These are phyloP conservation scores for Mirounga angustirostris DNA, from an alignment of 2,113 vertebrate species.

Conservation along the genomic window DNA sequence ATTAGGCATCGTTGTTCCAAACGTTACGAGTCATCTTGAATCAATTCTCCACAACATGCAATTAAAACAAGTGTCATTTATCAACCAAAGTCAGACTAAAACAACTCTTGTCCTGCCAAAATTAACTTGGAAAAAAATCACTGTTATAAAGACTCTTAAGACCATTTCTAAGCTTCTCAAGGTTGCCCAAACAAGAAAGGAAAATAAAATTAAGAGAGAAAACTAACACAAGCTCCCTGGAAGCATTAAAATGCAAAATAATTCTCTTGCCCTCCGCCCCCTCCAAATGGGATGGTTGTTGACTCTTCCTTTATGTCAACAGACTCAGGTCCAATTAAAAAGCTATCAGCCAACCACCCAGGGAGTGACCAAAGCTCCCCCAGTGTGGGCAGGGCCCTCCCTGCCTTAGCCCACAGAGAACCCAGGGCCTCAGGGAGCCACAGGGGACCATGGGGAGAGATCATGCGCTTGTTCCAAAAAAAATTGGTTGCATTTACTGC, in stretches of 20 bases:
- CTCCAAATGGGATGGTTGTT: background rate
- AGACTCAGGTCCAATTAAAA: conserved; percentile 71
- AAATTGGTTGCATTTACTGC: background rate
- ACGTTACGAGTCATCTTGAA: background rate
- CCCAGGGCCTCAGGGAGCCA: too few relatives aligned
- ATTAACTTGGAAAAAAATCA: conserved; percentile 58
- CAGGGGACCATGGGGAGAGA: accelerated
- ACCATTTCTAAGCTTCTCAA: conserved; percentile 36
- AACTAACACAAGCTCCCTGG: conserved; percentile 54
- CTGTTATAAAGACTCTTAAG: conserved; percentile 56
- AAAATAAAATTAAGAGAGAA: conserved; percentile 68
- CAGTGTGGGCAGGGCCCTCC: background rate
- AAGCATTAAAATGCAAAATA: conserved; percentile 72
- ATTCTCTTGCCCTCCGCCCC: background rate
- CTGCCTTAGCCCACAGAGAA: too few relatives aligned
- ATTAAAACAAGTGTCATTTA: conserved; percentile 52
- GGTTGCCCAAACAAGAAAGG: conserved; percentile 55
- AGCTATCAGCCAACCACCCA: conserved; percentile 65
- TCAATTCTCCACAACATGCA: background rate
- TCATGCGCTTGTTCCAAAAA: accelerated
- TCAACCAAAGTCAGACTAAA: conserved; percentile 57
- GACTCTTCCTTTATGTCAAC: conserved; percentile 66
- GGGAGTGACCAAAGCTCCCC: background rate
- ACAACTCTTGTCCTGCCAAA: conserved; percentile 62
- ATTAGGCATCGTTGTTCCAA: background rate